Evolutionary conservation across 2,888 invertebrate genomes (phyloP), one percentile per base, ranked within the genome.

Genomic region (Rhodophaea formosa): DNA sequence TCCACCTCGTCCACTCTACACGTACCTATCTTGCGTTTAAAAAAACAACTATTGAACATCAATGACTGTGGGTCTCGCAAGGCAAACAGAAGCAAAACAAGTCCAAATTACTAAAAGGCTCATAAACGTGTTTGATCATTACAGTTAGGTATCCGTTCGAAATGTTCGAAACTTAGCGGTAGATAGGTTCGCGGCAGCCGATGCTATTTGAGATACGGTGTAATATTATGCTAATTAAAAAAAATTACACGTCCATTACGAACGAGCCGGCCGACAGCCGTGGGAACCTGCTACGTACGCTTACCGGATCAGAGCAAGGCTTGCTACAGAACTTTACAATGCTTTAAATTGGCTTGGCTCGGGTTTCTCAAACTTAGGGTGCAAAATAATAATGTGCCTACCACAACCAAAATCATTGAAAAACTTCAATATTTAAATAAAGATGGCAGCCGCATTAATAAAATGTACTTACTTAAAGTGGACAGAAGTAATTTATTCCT

Each of bases 211-310:
- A 23, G 45, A 63, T 59, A 42, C 59, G 56, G 58, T 68, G 59
- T 65, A 65, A 60, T 59, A 64, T 59, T 62, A 60, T 57, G 52
- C 62, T 63, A 71, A 69, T 67, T 67, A 68, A 74, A 72, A 71
- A 74, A 69, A 73, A 73, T 69, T 72, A 62, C 59, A 56, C 55
- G 58, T 67, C 60, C 66, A 66, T 72, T 71, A 61, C 73, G 70
- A 73, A 68, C 61, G n/a, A 30, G 35, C 69, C 60, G 61, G 70
- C 69, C 68, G 72, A 70, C 72, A 73, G 77, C 70, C 80, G 80
- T 84, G 83, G 79, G 83, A 84, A 82, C 78, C n/a, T 44, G 54
- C 44, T 23, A 32, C 15, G 64, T 43, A 62, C 52, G 65, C 45
- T 62, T 65, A 69, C 70, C 68, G 69, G 71, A 70, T 69, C 71